A percentile compares a stretch with the other conserved stretches of the same genome.
phyloP scores from a whole-genome alignment of 2,113 vertebrate genomes.

The Sorex fumeus region DNA sequence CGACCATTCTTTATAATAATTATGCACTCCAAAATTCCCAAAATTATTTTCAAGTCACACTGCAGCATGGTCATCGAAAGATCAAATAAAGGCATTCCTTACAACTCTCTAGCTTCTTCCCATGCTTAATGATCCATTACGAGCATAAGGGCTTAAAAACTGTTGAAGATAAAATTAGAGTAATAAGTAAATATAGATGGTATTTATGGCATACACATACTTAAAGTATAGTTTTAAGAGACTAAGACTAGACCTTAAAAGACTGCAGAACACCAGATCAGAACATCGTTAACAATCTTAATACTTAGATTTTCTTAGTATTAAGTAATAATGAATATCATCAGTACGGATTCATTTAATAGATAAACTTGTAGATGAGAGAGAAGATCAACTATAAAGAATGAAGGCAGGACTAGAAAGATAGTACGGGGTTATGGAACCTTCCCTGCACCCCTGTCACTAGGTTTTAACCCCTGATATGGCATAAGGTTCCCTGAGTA shows the following conservation, averaged over 20 bases:
- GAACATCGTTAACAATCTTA: too few relatives aligned
- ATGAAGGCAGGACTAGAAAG: too few relatives aligned
- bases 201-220: constrained; percentile 34
- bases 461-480: too few relatives aligned
- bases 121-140: too few relatives aligned
- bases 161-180: constrained; percentile 29
- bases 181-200: neutral
- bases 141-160: too few relatives aligned
- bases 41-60: constrained; percentile 2
- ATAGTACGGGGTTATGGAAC: too few relatives aligned
- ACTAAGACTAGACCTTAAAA: constrained; percentile 30
- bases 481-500: too few relatives aligned
- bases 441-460: too few relatives aligned
- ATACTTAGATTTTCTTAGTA: constrained; percentile 29
- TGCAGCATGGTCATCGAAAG: neutral
- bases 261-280: neutral
- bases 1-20: neutral
- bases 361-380: constrained; percentile 26
- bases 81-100: constrained; percentile 42
- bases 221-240: constrained; percentile 59
- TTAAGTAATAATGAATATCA: neutral
- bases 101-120: neutral
- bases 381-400: neutral
- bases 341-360: constrained; percentile 52
- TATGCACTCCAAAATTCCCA: constrained; percentile 43